Conservation (phyloP, 2,888 invertebrate species). For the Steromphala cineraria region DNA sequence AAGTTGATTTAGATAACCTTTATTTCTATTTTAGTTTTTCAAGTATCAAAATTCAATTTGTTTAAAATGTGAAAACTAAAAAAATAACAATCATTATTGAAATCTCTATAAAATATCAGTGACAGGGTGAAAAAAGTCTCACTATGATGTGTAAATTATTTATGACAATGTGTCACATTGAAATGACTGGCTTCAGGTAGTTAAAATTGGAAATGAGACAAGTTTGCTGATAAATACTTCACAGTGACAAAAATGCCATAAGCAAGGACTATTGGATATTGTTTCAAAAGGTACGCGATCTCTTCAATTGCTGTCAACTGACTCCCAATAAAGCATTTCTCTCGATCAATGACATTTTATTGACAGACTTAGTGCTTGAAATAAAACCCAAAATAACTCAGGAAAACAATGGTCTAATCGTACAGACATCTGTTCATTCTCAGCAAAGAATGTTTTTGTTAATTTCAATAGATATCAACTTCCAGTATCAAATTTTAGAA, state of each 20-base stretch:
- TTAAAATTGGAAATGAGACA: not conserved
- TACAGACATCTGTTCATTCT: not conserved
- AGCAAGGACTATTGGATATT: not conserved
- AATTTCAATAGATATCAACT: no score
- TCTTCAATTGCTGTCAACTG: not conserved
- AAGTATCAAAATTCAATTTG: no score
- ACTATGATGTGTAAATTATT: no score
- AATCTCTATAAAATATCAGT: no score
- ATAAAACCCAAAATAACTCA: not conserved
- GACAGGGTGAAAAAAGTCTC: no score
- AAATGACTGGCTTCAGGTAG: not conserved
- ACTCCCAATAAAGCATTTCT: not conserved
- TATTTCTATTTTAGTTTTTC: no score
- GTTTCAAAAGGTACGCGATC: not conserved
- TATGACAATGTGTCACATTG: no score
- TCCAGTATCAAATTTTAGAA: no score
- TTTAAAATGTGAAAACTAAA: no score
- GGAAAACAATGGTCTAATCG: not conserved
- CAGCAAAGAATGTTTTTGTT: not conserved
- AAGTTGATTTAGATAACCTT: no score
- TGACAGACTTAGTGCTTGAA: not conserved
- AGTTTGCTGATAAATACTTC: not conserved
- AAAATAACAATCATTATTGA: no score
- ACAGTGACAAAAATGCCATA: not conserved
- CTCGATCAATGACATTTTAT: not conserved